These are phyloP conservation scores for Aphelinus certus DNA, from an alignment of 1,140 invertebrate species.

Conservation along the genomic window DNA sequence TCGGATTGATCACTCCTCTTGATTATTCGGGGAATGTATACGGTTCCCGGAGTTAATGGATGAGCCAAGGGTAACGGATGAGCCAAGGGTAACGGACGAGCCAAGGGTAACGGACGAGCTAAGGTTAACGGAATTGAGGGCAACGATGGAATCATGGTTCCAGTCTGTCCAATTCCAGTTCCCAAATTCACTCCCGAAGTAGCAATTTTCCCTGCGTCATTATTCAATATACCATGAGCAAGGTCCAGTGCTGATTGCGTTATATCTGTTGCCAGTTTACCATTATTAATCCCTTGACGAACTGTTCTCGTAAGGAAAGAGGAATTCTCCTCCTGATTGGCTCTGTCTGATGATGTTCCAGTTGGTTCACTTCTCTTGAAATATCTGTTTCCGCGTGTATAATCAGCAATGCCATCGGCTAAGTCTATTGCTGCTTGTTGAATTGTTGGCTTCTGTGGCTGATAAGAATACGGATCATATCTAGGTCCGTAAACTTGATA, in stretches of 20 bases:
- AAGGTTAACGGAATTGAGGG: too few relatives aligned
- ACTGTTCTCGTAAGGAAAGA: too few relatives aligned
- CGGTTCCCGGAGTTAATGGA: too few relatives aligned
- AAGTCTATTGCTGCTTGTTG: neutral
- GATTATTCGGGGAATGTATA: neutral
- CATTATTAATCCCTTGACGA: neutral
- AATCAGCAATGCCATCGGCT: neutral
- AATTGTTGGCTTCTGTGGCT: too few relatives aligned
- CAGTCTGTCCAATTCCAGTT: neutral
- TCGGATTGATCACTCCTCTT: neutral
- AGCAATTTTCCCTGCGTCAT: neutral
- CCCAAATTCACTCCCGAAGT: constrained; percentile 2
- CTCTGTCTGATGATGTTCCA: neutral
- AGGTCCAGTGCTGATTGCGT: constrained; percentile 1
- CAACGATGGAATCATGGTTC: too few relatives aligned
- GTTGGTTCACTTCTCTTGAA: neutral
- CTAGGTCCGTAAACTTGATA: neutral
- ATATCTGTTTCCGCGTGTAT: neutral
- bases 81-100: too few relatives aligned
- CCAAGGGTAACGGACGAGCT: too few relatives aligned
- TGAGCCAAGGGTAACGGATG: too few relatives aligned
- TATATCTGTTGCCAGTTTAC: neutral
- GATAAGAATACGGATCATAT: too few relatives aligned
- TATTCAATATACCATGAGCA: neutral
- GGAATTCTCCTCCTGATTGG: neutral